These are phyloP conservation scores for Octomys mimax DNA, from an alignment of 2,797 vertebrate genomes.

Conservation along the genomic window DNA sequence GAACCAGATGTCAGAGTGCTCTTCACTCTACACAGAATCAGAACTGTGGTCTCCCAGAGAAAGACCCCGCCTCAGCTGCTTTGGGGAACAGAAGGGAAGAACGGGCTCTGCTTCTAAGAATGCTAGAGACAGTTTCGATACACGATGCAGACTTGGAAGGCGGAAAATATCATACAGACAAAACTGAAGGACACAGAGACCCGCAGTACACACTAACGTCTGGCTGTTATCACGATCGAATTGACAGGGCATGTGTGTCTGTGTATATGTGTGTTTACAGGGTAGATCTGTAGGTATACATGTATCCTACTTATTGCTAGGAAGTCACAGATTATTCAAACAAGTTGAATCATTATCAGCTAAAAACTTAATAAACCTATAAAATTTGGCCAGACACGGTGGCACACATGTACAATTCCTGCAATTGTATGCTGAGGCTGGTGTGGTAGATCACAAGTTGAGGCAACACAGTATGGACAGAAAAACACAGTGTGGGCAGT, in stretches of 20 bases:
- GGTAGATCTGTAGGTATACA: background rate
- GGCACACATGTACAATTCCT: background rate
- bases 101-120: background rate
- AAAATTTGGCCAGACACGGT: background rate
- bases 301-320: too few species aligned
- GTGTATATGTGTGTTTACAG: too few species aligned
- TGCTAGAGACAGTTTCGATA: background rate
- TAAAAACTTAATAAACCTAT: background rate
- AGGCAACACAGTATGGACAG: background rate
- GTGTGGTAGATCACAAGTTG: background rate
- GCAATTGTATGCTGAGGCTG: background rate
- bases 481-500: background rate
- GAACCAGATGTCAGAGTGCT: slow-evolving; percentile 24
- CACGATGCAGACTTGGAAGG: background rate
- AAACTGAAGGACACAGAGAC: background rate
- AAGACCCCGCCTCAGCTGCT: slow-evolving; percentile 4
- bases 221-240: background rate
- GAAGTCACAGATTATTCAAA: background rate
- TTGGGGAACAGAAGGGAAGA: background rate
- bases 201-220: background rate
- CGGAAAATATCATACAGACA: background rate
- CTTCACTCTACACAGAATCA: background rate
- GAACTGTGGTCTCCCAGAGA: background rate
- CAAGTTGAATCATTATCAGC: background rate
- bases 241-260: background rate